phyloP scores from a whole-genome alignment of 2,888 invertebrate genomes.

The Drosophila niveifrons region DNA sequence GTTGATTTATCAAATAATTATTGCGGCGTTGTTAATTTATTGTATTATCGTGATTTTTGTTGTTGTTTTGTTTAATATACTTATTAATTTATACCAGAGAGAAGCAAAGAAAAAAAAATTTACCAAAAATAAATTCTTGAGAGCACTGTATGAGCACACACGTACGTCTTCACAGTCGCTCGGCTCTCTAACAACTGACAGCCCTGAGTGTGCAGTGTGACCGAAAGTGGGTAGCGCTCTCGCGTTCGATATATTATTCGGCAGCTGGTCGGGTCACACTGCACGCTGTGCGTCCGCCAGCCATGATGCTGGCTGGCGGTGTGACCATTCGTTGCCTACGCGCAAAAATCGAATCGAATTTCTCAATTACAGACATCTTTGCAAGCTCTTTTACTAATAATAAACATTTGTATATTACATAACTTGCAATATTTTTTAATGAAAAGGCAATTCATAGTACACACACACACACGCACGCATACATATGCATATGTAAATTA shows the following conservation, averaged over 20 bases:
- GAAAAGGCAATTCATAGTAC: not conserved
- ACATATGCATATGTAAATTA: not conserved
- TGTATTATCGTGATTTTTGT: slow-evolving; percentile 50
- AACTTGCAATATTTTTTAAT: slow-evolving; percentile 23
- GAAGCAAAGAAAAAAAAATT: slow-evolving; percentile 63
- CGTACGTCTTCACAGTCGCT: slow-evolving; percentile 76
- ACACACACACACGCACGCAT: too few relatives aligned
- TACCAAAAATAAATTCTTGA: slow-evolving; percentile 79
- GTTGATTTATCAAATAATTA: slow-evolving; percentile 52
- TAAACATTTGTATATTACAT: slow-evolving; percentile 23
- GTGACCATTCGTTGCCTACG: slow-evolving; percentile 31
- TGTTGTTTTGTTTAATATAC: slow-evolving; percentile 41
- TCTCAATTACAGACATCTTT: slow-evolving; percentile 23
- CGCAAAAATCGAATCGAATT: slow-evolving; percentile 36
- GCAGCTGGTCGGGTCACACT: slow-evolving; percentile 27
- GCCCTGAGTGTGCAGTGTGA: slow-evolving; percentile 46
- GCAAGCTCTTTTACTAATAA: slow-evolving; percentile 9
- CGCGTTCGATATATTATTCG: slow-evolving; percentile 3
- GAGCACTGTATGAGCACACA: slow-evolving; percentile 78
- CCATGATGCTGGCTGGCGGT: slow-evolving; percentile 4
- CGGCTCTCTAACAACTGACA: slow-evolving; percentile 67
- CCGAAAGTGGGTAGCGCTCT: slow-evolving; percentile 27
- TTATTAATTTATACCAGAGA: slow-evolving; percentile 63
- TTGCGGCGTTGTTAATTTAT: slow-evolving; percentile 56
- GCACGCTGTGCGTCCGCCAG: not conserved